phyloP scores from a whole-genome alignment of 2,797 vertebrate species.

The Chaunax sp. region DNA sequence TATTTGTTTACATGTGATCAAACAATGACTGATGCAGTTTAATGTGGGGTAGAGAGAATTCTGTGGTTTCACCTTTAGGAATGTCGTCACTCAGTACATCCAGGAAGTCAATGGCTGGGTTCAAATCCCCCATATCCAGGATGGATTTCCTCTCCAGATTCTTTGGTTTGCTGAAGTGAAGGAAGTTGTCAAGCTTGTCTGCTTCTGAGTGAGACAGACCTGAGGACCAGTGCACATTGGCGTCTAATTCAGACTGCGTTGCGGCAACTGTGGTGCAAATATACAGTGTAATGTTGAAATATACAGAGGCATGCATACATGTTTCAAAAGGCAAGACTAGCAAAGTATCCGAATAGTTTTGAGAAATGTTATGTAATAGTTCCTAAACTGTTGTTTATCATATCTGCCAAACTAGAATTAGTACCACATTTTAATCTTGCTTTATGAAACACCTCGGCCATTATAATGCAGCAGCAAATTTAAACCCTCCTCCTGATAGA shows the following conservation, averaged over 20 bases:
- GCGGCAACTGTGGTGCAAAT: no score
- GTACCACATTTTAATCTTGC: background rate
- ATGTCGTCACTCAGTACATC: constrained; percentile 90
- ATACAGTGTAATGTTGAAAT: no score
- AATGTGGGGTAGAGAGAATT: background rate
- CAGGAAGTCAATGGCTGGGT: constrained; percentile 91
- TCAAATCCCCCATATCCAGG: constrained; percentile 86
- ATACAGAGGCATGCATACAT: no score
- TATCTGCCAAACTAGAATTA: background rate
- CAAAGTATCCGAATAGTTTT: no score
- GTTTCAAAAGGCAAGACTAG: background rate
- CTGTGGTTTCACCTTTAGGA: constrained; percentile 85
- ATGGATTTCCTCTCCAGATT: constrained; percentile 87
- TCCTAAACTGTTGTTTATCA: no score
- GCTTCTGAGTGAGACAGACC: constrained; percentile 89
- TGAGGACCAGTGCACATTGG: constrained; percentile 49
- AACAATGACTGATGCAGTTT: no score
- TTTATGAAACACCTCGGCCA: constrained; percentile 18
- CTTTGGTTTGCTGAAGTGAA: constrained; percentile 88
- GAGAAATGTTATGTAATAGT: background rate
- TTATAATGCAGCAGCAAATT: background rate
- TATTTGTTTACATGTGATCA: background rate
- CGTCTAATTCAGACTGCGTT: no score
- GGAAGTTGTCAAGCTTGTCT: constrained; percentile 88
- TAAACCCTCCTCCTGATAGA: background rate